A percentile compares a stretch with the other conserved stretches of the same genome.
phyloP scores from a whole-genome alignment of 2,113 vertebrate species.

The Dipodomys stephensi region DNA sequence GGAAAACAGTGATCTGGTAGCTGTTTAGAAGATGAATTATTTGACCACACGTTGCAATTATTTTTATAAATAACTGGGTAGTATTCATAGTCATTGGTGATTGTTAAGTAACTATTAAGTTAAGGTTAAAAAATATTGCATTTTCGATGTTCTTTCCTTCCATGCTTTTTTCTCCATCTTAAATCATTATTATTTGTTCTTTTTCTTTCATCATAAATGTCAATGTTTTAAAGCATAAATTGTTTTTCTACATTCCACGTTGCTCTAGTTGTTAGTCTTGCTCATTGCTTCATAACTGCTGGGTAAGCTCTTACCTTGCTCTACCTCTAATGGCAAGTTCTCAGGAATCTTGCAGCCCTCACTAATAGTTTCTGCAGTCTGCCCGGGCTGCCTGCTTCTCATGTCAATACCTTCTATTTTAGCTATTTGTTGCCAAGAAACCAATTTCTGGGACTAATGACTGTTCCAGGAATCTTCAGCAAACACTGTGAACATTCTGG shows the following conservation, averaged over 20 bases:
- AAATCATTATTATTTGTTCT: neutral
- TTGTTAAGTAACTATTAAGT: neutral
- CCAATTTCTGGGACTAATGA: neutral
- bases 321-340: neutral
- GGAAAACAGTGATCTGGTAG: fast-evolving
- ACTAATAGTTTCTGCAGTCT: neutral
- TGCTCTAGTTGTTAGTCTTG: neutral
- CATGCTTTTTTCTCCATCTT: neutral
- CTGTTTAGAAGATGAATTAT: neutral
- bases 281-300: neutral
- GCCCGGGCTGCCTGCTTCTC: neutral
- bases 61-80: neutral
- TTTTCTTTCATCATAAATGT: neutral
- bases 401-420: neutral
- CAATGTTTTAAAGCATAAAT: neutral
- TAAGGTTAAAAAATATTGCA: neutral
- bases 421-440: neutral
- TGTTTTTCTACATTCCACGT: neutral
- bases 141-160: neutral
- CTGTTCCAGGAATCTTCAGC: neutral
- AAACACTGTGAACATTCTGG: neutral
- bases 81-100: too few relatives aligned
- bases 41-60: neutral
- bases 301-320: neutral
- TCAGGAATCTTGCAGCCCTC: neutral